Conservation (phyloP, 2,797 vertebrate genomes). For the Neosalanx taihuensis region DNA sequence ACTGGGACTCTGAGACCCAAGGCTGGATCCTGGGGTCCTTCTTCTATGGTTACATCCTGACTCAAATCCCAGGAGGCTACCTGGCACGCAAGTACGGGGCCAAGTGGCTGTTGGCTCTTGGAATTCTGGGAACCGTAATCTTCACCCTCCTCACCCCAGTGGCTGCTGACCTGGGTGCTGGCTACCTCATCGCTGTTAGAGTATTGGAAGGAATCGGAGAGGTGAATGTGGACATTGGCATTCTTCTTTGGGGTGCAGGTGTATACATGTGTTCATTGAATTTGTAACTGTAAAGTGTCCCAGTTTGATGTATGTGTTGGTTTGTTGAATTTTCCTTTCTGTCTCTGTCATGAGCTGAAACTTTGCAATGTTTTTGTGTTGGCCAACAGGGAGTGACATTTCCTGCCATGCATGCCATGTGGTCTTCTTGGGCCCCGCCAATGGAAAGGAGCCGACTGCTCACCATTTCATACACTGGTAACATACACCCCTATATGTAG, state of each 20-base stretch:
- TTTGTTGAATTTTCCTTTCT: background rate
- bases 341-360: background rate
- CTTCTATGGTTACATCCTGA: conserved; percentile 98
- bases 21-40: conserved; percentile 98
- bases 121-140: conserved; percentile 83
- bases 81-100: conserved; percentile 85
- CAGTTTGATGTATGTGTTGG: background rate
- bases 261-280: background rate
- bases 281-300: background rate
- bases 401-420: conserved; percentile 97
- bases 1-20: conserved; percentile 91
- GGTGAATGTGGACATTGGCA: conserved; percentile 65
- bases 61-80: conserved; percentile 94
- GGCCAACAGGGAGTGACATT: conserved; percentile 88
- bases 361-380: conserved; percentile 27
- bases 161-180: conserved; percentile 85
- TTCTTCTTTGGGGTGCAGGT: background rate
- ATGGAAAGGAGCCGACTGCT: conserved; percentile 94
- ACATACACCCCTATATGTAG: conserved; percentile 30
- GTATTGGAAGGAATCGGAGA: conserved; percentile 92
- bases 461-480: conserved; percentile 93
- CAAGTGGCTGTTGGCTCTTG: conserved; percentile 88
- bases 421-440: conserved; percentile 95
- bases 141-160: conserved; percentile 91
- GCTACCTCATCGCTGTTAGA: conserved; percentile 86